Percentiles rank a stretch among this genome's conserved stretches.
Evolutionary conservation across 53 echinoderm and acorn worm species (phyloP).

Genomic region (Echinarachnius parma): DNA sequence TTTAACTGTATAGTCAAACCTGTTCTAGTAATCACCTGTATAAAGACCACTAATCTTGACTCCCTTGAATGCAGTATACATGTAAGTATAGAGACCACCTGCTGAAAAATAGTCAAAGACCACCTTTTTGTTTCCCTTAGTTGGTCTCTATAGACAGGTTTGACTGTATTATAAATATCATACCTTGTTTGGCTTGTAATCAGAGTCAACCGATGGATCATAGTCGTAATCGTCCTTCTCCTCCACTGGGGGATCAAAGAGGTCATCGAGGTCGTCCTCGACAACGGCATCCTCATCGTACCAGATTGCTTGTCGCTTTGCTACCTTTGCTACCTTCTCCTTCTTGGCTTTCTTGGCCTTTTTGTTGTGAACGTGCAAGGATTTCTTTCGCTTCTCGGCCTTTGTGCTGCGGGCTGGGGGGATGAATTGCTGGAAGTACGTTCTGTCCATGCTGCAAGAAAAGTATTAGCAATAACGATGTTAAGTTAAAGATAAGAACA

Average conservation of each 20-base stretch:
- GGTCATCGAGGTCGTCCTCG: conserved; percentile 26
- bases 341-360: conserved; percentile 26
- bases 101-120: too few relatives aligned
- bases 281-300: conserved; percentile 20
- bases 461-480: too few relatives aligned
- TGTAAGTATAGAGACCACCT: too few relatives aligned
- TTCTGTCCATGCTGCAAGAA: conserved; percentile 35
- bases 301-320: conserved; percentile 8
- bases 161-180: too few relatives aligned
- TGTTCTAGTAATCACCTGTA: too few relatives aligned
- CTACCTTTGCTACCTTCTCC: neutral
- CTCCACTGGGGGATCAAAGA: conserved; percentile 9
- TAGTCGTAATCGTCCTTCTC: conserved; percentile 37
- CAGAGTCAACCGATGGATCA: conserved; percentile 12
- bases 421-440: conserved; percentile 30
- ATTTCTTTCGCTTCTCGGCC: conserved; percentile 25
- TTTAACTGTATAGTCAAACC: too few relatives aligned
- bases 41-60: too few relatives aligned
- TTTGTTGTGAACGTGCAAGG: neutral
- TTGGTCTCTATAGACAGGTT: too few relatives aligned
- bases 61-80: too few relatives aligned
- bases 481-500: too few relatives aligned
- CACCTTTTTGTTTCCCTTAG: too few relatives aligned
- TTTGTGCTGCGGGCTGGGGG: conserved; percentile 1
- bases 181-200: neutral